Percentiles rank a stretch among this genome's conserved stretches.
Evolutionary conservation across 2,797 vertebrate species (phyloP).

Genomic region (Chelon auratus): DNA sequence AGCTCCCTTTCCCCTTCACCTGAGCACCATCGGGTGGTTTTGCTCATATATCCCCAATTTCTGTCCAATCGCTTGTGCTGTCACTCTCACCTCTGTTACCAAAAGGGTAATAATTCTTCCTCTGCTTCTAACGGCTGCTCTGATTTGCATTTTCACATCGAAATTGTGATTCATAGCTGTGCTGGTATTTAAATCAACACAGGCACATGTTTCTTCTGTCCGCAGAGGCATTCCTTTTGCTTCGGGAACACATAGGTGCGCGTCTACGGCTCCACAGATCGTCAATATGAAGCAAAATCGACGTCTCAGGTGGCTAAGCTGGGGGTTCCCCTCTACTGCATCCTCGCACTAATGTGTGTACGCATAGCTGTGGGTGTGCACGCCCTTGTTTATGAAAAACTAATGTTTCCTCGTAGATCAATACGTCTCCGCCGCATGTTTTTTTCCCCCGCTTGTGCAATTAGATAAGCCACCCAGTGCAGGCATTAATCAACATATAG

Average conservation of each 20-base stretch:
- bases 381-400: conserved; percentile 41
- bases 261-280: not conserved
- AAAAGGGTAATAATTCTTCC: conserved; percentile 24
- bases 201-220: conserved; percentile 3
- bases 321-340: not conserved
- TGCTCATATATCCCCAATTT: conserved; percentile 10
- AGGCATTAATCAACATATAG: conserved; percentile 35
- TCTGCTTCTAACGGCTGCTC: not conserved
- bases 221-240: conserved; percentile 19
- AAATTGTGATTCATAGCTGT: conserved; percentile 35
- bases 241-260: not conserved
- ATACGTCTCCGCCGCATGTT: conserved; percentile 33
- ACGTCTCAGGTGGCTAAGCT: not conserved
- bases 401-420: conserved; percentile 38
- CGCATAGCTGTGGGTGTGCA: not conserved
- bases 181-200: conserved; percentile 2
- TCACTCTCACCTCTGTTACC: conserved; percentile 14
- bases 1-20: not conserved
- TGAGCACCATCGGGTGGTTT: not conserved
- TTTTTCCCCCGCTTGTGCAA: conserved; percentile 23
- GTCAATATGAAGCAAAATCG: not conserved
- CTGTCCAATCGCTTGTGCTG: conserved; percentile 2
- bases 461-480: conserved; percentile 31
- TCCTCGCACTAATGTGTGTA: not conserved
- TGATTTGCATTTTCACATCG: conserved; percentile 47